phyloP scores from a whole-genome alignment of 2,797 vertebrate species.

The Sebastes jordani region DNA sequence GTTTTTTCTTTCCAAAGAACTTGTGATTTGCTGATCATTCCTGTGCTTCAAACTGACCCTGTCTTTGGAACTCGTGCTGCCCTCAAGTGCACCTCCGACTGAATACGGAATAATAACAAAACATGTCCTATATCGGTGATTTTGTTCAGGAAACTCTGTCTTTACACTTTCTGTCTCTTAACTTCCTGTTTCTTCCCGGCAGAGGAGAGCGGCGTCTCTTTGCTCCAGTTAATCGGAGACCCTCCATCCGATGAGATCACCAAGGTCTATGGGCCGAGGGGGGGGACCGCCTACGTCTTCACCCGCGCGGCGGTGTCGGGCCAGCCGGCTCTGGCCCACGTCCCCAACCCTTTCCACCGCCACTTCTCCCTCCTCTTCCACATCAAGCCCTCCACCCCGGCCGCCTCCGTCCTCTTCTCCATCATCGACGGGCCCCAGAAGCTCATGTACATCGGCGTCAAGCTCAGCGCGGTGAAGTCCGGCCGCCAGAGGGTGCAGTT shows the following conservation, averaged over 20 bases:
- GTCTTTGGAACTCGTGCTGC: neutral
- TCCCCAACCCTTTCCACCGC: conserved; percentile 87
- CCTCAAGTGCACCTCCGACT: conserved; percentile 8
- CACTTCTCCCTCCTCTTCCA: conserved; percentile 91
- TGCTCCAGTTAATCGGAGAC: conserved; percentile 89
- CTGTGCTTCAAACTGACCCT: conserved; percentile 21
- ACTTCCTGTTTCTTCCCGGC: neutral
- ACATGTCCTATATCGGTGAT: neutral
- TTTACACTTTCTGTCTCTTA: neutral
- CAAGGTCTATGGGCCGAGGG: conserved; percentile 71
- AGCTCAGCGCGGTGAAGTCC: conserved; percentile 78
- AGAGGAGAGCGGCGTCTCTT: conserved; percentile 82
- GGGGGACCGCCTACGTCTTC: conserved; percentile 79
- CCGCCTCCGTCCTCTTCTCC: conserved; percentile 86
- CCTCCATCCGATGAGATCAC: conserved; percentile 76
- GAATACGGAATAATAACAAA: neutral
- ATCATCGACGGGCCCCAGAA: conserved; percentile 85
- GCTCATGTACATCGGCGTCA: conserved; percentile 87
- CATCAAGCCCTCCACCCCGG: conserved; percentile 79
- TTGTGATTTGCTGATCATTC: conserved; percentile 53
- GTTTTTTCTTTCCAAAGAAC: conserved; percentile 21
- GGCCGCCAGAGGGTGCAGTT: conserved; percentile 85
- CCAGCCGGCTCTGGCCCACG: conserved; percentile 83
- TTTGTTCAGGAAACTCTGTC: neutral
- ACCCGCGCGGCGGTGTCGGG: conserved; percentile 69